Percentiles rank a stretch among this genome's conserved stretches.
phyloP scores from a whole-genome alignment of 1,140 invertebrate genomes.

The Diuraphis noxia region DNA sequence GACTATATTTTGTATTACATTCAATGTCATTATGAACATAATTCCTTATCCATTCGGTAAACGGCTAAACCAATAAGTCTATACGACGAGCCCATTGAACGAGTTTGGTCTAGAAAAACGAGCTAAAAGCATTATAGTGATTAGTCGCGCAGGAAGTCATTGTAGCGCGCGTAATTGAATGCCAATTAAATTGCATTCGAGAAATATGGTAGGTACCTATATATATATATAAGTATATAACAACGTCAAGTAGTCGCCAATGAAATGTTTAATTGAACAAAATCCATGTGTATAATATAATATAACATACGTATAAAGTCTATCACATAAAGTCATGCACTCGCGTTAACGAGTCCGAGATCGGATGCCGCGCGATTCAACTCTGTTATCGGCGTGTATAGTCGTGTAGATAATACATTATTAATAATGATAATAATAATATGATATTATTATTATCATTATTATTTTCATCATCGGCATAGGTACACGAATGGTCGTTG shows the following conservation, averaged over 20 bases:
- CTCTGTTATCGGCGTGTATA: not conserved
- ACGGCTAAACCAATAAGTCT: not conserved
- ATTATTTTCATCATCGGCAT: not conserved
- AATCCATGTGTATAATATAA: not conserved
- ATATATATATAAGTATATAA: not conserved
- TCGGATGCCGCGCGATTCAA: not conserved
- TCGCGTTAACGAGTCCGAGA: not conserved
- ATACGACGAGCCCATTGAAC: not conserved
- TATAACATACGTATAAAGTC: not conserved
- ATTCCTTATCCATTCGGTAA: not conserved
- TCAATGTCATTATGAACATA: not conserved
- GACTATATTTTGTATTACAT: not conserved
- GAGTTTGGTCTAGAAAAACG: not conserved
- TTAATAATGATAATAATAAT: not conserved
- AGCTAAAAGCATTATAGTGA: not conserved
- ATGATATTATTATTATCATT: not conserved
- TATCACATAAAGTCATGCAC: not conserved
- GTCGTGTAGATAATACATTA: not conserved
- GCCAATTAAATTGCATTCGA: conserved; percentile 17
- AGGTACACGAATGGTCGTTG: not conserved
- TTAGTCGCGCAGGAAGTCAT: not conserved
- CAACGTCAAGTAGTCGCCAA: not conserved
- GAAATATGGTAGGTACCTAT: not conserved
- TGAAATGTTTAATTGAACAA: conserved; percentile 8
- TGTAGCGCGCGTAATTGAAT: conserved; percentile 12